phyloP scores from a whole-genome alignment of 2,797 vertebrate genomes.

The Masticophis lateralis region DNA sequence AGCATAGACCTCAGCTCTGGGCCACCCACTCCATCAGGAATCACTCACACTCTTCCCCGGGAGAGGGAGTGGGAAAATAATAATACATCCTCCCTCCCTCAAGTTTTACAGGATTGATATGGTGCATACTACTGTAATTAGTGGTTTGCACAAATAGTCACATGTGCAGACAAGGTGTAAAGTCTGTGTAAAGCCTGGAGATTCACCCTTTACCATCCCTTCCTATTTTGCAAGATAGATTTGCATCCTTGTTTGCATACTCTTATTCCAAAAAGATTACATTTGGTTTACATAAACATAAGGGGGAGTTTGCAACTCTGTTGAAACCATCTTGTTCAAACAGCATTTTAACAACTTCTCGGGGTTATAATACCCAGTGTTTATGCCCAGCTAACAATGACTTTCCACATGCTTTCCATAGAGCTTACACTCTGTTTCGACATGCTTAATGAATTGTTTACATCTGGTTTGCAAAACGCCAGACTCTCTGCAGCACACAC shows the following conservation, averaged over 20 bases:
- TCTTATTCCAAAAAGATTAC: background rate
- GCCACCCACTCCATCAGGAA: constrained; percentile 18
- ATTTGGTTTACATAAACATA: background rate
- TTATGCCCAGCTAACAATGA: background rate
- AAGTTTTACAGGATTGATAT: constrained; percentile 19
- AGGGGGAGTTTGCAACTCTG: background rate
- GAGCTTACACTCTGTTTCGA: constrained; percentile 16
- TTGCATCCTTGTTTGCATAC: background rate
- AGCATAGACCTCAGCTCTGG: background rate
- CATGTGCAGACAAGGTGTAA: constrained; percentile 35
- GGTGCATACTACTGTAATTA: constrained; percentile 16
- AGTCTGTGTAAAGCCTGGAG: constrained; percentile 25
- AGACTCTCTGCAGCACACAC: background rate
- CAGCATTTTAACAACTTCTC: background rate
- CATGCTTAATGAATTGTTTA: constrained; percentile 15
- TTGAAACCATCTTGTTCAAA: background rate
- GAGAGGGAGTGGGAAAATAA: background rate
- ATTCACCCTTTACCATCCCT: background rate
- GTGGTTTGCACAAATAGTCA: constrained; percentile 14
- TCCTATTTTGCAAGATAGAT: background rate
- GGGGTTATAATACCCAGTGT: background rate
- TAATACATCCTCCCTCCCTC: background rate
- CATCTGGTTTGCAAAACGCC: background rate
- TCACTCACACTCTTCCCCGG: background rate
- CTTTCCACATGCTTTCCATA: constrained; percentile 21